These are phyloP conservation scores for Chroicocephalus ridibundus DNA, from an alignment of 2,113 vertebrate genomes.

Conservation along the genomic window DNA sequence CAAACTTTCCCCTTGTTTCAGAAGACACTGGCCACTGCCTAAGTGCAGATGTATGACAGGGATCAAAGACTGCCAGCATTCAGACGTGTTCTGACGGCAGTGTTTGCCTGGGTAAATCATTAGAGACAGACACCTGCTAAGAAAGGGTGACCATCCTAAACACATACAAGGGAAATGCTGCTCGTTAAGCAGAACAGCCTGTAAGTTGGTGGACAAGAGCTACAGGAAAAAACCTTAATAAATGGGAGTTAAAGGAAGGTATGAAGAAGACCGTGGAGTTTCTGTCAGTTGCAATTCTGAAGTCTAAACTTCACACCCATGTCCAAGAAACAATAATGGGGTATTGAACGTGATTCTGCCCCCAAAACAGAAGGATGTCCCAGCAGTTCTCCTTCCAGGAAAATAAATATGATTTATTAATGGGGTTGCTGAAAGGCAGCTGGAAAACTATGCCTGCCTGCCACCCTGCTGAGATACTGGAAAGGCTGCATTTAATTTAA, in stretches of 20 bases:
- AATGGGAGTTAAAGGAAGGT: neutral
- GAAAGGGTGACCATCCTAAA: neutral
- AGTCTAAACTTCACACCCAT: neutral
- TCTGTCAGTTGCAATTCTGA: conserved; percentile 5
- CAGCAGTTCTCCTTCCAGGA: conserved; percentile 47
- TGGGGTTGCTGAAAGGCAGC: conserved; percentile 53
- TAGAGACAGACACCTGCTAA: neutral
- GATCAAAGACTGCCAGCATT: neutral
- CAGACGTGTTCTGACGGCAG: neutral
- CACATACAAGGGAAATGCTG: neutral
- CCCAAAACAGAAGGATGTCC: conserved; percentile 58
- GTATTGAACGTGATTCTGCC: conserved; percentile 34
- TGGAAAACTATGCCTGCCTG: conserved; percentile 54
- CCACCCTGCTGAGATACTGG: conserved; percentile 58
- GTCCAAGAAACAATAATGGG: conserved; percentile 41
- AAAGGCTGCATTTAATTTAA: conserved; percentile 44
- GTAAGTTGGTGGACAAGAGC: neutral
- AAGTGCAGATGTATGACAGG: conserved; percentile 16
- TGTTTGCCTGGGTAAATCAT: neutral
- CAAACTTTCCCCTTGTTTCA: neutral
- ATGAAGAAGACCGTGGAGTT: neutral
- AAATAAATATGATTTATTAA: conserved; percentile 56
- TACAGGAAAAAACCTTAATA: neutral
- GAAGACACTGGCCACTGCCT: conserved; percentile 29
- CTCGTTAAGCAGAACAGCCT: neutral